Evolutionary conservation across 2,888 invertebrate genomes (phyloP), one percentile per base, ranked within the genome.

Genomic region (Ischnura elegans): DNA sequence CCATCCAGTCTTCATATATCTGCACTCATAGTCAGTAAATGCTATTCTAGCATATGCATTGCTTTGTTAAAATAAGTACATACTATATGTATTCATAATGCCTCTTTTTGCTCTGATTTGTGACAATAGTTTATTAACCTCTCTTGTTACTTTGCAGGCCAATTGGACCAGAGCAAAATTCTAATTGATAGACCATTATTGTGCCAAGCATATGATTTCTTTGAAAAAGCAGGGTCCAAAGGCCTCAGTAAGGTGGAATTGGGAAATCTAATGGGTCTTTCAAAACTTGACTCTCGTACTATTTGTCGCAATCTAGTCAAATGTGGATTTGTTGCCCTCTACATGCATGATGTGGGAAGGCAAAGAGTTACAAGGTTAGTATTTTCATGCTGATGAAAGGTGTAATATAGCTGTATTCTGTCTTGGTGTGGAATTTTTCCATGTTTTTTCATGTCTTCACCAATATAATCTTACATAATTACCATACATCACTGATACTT

Each of bases 301-400:
- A 94, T 95, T 21, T 95, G 95, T n/a, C 96, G 97, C 61, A 96
- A 96, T 94, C 95, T 97, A 42, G 95, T 95, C 66, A 96, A 95
- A 94, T 94, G 95, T 47, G 95, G 95, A 94, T 95, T 96, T n/a
- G 95, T 97, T 8, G 96, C 96, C 21, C 96, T 96, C 0, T 96
- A 96, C 94, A 96, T 96, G 95, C 96, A 96, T 87, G 97, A 97
- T 94, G 95, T 96, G 85, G 97, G 97, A 16, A 96, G 97, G 76
- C 97, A 97, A 94, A 96, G 97, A 86, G 96, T 96, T 0, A 95
- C 96, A 19, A 96, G 96, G 95, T 97, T 95, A 95, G 90, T 90
- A 43, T n/a, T 43, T 87, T 45, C 61, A 36, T 21, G 25, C 13
- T 10, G 21, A 25, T 61, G 21, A 21, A 25, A 19, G 61, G 8